Conservation (phyloP, 2,888 invertebrate genomes). For the Brachypalpus laphriformis region DNA sequence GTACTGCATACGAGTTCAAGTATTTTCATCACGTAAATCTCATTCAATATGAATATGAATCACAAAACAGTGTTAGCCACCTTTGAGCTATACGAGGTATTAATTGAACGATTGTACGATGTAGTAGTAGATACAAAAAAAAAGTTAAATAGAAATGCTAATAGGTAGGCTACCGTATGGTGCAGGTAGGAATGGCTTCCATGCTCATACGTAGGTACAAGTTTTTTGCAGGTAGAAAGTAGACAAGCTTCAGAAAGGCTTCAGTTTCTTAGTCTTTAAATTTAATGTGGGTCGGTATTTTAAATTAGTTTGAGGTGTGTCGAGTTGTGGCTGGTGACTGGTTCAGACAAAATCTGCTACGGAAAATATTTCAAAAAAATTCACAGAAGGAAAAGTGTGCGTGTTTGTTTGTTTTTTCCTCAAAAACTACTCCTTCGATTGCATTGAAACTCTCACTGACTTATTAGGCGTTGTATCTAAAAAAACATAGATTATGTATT, state of each 20-base stretch:
- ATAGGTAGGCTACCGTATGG: not conserved
- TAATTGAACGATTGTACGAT: conserved; percentile 19
- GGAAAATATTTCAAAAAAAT: too few species aligned
- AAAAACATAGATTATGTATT: too few species aligned
- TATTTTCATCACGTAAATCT: conserved; percentile 59
- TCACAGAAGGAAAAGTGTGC: too few species aligned
- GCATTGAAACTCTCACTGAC: too few species aligned
- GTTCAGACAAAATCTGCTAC: too few species aligned
- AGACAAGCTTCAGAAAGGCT: not conserved
- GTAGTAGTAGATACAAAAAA: not conserved
- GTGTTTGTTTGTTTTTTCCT: too few species aligned
- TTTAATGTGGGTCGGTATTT: not conserved
- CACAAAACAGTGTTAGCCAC: conserved; percentile 20
- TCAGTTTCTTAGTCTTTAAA: not conserved
- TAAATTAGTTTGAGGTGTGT: not conserved
- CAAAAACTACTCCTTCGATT: too few species aligned
- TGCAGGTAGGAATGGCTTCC: not conserved
- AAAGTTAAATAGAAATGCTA: not conserved
- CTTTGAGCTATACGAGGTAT: conserved; percentile 24
- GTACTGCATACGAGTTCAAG: conserved; percentile 52
- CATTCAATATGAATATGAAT: conserved; percentile 62
- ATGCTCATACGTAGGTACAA: not conserved
- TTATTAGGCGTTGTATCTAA: too few species aligned
- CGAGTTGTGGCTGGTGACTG: not conserved
- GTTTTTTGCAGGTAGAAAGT: too few species aligned